Conservation (phyloP, 2,113 vertebrate genomes). For the Centropus unirufus region DNA sequence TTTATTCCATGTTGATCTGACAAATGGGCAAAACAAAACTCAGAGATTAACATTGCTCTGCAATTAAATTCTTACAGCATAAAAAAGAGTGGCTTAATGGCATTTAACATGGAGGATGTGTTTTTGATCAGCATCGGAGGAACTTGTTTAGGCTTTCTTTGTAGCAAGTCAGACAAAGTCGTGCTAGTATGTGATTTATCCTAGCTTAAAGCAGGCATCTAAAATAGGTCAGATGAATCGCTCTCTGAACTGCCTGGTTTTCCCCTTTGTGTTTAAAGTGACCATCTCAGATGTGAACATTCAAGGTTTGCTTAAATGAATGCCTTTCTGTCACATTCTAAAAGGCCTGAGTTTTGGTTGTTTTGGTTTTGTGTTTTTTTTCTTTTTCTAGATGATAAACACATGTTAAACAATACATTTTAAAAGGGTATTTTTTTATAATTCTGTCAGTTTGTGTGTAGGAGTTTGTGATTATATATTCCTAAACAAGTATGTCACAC, state of each 20-base stretch:
- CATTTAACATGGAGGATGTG: not conserved
- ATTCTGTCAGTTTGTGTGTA: not conserved
- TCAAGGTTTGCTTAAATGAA: not conserved
- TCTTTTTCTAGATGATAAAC: not conserved
- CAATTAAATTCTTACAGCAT: not conserved
- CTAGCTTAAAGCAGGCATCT: not conserved
- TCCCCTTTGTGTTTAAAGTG: not conserved
- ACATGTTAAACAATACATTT: not conserved
- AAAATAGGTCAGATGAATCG: slow-evolving; percentile 39
- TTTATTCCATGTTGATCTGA: not conserved
- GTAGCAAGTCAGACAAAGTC: fast-evolving
- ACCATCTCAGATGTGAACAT: not conserved
- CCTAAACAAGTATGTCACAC: not conserved
- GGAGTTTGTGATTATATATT: not conserved
- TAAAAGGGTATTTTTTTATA: not conserved
- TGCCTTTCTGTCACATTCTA: not conserved
- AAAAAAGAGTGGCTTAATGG: not conserved
- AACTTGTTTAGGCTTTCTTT: not conserved
- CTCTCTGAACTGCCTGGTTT: not conserved
- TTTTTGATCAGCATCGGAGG: not conserved
- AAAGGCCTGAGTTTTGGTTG: not conserved
- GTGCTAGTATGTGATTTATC: not conserved
- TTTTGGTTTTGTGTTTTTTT: no score
- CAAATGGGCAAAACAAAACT: slow-evolving; percentile 15
- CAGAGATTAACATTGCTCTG: slow-evolving; percentile 5